These are phyloP conservation scores for Agriotes lineatus DNA, from an alignment of 2,888 invertebrate genomes.

Conservation along the genomic window DNA sequence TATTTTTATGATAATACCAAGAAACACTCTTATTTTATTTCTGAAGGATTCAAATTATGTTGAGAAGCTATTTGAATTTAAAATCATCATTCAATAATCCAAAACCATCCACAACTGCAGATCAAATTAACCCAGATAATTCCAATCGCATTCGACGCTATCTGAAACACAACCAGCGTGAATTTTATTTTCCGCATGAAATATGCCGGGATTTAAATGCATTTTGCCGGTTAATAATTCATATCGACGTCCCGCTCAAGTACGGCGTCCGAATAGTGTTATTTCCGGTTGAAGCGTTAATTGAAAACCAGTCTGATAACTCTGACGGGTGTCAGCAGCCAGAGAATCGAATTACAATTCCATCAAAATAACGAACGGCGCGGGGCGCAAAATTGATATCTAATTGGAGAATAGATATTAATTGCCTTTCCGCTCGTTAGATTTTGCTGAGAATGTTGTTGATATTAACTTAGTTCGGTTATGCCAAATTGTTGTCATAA, in stretches of 20 bases:
- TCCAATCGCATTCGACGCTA: too few species aligned
- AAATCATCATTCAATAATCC: too few species aligned
- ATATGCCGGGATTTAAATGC: not conserved
- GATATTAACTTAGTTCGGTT: too few species aligned
- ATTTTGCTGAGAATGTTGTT: not conserved
- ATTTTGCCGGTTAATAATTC: not conserved
- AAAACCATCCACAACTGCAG: too few species aligned
- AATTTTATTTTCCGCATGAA: too few species aligned
- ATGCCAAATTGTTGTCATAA: too few species aligned
- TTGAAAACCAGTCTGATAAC: conserved; percentile 26
- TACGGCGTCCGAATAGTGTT: conserved; percentile 21
- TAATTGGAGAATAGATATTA: conserved; percentile 4
- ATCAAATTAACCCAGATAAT: too few species aligned
- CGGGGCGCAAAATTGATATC: conserved; percentile 9
- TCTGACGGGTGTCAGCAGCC: conserved; percentile 26
- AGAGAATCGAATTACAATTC: conserved; percentile 16
- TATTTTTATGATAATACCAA: too few species aligned
- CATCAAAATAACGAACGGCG: conserved; percentile 19
- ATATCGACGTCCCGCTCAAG: not conserved
- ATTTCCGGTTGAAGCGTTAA: conserved; percentile 31
- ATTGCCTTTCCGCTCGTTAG: not conserved
- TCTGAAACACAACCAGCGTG: too few species aligned
- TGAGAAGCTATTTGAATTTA: too few species aligned
- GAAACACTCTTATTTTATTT: too few species aligned
- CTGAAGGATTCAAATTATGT: too few species aligned